These are phyloP conservation scores for Artemia franciscana DNA, from an alignment of 1,140 invertebrate genomes.

Conservation along the genomic window DNA sequence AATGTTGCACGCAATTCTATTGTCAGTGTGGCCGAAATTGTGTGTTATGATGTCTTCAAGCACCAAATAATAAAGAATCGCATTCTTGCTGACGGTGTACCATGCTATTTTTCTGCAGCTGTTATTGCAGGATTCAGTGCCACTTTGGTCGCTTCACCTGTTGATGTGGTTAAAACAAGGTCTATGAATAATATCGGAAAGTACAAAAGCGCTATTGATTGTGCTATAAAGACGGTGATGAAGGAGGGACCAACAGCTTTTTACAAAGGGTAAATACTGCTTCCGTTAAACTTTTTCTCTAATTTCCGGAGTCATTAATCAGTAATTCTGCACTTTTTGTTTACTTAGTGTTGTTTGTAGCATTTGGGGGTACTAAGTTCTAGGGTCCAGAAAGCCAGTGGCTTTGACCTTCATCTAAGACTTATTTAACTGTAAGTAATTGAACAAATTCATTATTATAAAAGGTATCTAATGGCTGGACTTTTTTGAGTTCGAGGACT, in stretches of 20 bases:
- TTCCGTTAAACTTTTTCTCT: too few species aligned
- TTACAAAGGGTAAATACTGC: conserved; percentile 30
- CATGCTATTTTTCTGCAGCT: conserved; percentile 38
- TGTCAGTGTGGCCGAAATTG: conserved; percentile 43
- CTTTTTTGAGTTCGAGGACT: too few species aligned
- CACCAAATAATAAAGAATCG: conserved; percentile 28
- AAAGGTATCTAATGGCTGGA: too few species aligned
- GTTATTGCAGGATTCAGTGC: conserved; percentile 37
- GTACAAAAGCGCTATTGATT: conserved; percentile 36
- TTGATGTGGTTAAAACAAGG: conserved; percentile 42
- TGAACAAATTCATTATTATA: too few species aligned
- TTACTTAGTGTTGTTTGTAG: too few species aligned
- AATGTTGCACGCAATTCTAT: conserved; percentile 41
- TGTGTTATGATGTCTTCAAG: conserved; percentile 46
- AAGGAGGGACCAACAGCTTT: conserved; percentile 34
- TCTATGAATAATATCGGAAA: conserved; percentile 41
- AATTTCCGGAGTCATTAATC: too few species aligned
- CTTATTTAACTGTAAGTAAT: too few species aligned
- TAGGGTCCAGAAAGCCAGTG: too few species aligned
- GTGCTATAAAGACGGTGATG: conserved; percentile 30
- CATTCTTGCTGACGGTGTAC: conserved; percentile 33
- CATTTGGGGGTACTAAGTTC: too few species aligned
- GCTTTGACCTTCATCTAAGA: too few species aligned
- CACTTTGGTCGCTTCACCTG: conserved; percentile 36
- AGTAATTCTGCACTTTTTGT: too few species aligned